phyloP scores from a whole-genome alignment of 2,797 vertebrate genomes.

The Danio aesculapii region DNA sequence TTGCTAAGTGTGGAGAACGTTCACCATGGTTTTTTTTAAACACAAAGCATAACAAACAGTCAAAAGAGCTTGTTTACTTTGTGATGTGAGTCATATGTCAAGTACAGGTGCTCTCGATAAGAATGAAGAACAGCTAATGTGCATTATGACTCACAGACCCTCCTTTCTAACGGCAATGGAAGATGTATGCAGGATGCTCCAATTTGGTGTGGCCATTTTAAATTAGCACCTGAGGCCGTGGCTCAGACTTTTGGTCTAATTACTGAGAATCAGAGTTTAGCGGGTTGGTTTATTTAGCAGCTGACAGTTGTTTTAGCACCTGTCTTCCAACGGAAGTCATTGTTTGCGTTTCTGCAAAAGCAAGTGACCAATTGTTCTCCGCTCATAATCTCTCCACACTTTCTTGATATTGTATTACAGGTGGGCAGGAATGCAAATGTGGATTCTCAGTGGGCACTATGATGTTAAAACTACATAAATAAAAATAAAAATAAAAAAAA shows the following conservation, averaged over 20 bases:
- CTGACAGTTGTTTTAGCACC: conserved; percentile 2
- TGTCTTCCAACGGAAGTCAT: conserved; percentile 8
- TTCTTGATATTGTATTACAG: background rate
- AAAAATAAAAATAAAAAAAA: too few species aligned
- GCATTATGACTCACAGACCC: conserved; percentile 46
- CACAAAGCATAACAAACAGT: conserved; percentile 40
- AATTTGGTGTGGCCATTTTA: background rate
- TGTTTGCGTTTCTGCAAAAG: background rate
- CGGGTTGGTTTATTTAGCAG: conserved; percentile 2
- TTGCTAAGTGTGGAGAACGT: conserved; percentile 41
- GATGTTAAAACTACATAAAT: too few species aligned
- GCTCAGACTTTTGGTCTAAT: background rate
- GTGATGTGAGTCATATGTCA: conserved; percentile 43
- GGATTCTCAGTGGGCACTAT: too few species aligned
- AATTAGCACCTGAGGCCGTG: conserved; percentile 19
- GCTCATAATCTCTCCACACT: background rate
- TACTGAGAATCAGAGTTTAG: conserved; percentile 31
- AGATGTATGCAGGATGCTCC: conserved; percentile 17
- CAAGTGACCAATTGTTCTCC: background rate
- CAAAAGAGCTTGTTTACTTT: conserved; percentile 51
- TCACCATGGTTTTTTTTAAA: conserved; percentile 2
- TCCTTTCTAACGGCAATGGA: conserved; percentile 29
- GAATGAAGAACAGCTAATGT: conserved; percentile 29
- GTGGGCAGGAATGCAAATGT: background rate
- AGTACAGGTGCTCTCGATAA: conserved; percentile 55